A percentile compares a stretch with the other conserved stretches of the same genome.
Evolutionary conservation across 2,888 invertebrate genomes (phyloP).

Genomic region (Meteorus cinctellus): DNA sequence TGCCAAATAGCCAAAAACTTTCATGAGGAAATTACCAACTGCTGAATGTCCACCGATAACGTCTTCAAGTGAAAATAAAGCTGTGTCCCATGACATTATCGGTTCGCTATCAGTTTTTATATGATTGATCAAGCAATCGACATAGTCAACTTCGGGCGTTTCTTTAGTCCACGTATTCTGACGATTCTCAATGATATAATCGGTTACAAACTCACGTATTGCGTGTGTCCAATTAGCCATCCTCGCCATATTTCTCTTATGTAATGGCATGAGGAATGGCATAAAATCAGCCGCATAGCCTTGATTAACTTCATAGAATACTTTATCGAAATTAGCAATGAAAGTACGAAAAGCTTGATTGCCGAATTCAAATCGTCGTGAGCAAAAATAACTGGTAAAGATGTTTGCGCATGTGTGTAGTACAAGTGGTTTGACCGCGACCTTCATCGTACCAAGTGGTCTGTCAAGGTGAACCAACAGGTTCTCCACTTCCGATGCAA

Average conservation of each 20-base stretch:
- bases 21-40: constrained; percentile 78
- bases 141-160: constrained; percentile 75
- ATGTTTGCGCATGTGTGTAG: constrained; percentile 77
- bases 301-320: constrained; percentile 82
- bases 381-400: constrained; percentile 79
- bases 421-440: constrained; percentile 74
- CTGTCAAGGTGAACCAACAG: constrained; percentile 64
- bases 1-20: constrained; percentile 77
- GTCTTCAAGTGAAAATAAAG: constrained; percentile 75
- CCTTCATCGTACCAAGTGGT: constrained; percentile 58
- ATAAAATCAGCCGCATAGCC: constrained; percentile 81
- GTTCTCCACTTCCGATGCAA: constrained; percentile 71
- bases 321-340: constrained; percentile 77
- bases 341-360: constrained; percentile 74
- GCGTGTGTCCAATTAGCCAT: constrained; percentile 75
- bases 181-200: constrained; percentile 75
- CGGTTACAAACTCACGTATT: constrained; percentile 76
- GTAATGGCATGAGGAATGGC: constrained; percentile 77
- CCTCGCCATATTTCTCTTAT: constrained; percentile 74
- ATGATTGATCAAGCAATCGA: constrained; percentile 77
- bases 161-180: constrained; percentile 66
- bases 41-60: constrained; percentile 80
- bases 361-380: constrained; percentile 73
- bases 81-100: constrained; percentile 75
- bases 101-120: constrained; percentile 73